Evolutionary conservation across 2,797 vertebrate species (phyloP).

Genomic region (Babyrousa celebensis): DNA sequence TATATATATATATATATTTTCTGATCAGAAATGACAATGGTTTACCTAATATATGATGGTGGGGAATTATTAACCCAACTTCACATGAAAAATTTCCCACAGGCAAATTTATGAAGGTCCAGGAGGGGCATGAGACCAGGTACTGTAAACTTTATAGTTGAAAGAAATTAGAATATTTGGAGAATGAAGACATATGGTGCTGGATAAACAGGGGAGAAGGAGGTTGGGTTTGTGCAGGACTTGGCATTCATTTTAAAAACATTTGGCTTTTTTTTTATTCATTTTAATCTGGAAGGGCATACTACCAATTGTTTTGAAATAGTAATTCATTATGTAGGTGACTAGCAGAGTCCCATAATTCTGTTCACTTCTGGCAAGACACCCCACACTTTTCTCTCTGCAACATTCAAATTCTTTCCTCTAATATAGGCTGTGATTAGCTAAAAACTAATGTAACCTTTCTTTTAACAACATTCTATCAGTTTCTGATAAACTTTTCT

Average conservation of each 20-base stretch:
- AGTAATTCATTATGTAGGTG: not conserved
- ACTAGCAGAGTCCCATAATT: not conserved
- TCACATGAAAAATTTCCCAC: not conserved
- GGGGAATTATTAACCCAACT: not conserved
- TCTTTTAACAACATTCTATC: not conserved
- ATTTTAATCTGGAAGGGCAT: not conserved
- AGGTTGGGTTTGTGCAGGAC: not conserved
- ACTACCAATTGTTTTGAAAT: not conserved
- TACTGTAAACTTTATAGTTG: not conserved
- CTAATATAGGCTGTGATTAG: not conserved
- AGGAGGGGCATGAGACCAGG: accelerated
- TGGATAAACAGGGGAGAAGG: not conserved
- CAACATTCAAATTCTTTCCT: not conserved
- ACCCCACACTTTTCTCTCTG: accelerated
- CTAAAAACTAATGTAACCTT: not conserved
- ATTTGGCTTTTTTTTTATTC: not conserved
- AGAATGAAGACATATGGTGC: not conserved
- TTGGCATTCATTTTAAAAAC: not conserved
- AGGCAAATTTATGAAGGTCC: not conserved
- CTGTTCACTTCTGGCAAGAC: not conserved
- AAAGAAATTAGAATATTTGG: not conserved
- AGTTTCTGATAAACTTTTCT: not conserved
- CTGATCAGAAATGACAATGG: not conserved
- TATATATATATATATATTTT: too few relatives aligned
- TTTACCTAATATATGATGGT: not conserved